phyloP scores from a whole-genome alignment of 1,140 invertebrate genomes.

The Drosophila bipectinata region DNA sequence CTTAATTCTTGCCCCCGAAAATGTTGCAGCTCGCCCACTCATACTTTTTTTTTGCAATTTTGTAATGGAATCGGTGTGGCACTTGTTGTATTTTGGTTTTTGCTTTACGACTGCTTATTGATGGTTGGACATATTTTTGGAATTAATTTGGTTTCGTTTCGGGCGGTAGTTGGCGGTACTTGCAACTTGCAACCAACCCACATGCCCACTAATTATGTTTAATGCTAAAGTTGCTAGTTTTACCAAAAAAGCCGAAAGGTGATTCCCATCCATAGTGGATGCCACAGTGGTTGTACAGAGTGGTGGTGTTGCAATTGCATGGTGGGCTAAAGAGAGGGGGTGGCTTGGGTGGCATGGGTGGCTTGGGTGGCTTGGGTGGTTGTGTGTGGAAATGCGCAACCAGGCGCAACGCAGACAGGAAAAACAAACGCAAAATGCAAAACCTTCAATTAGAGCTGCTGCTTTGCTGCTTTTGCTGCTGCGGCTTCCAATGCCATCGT shows the following conservation, averaged over 20 bases:
- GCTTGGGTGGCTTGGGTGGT: neutral
- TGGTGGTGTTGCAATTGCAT: neutral
- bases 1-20: conserved; percentile 21
- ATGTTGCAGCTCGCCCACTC: conserved; percentile 10
- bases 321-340: neutral
- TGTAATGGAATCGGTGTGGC: conserved; percentile 64
- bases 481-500: conserved; percentile 63
- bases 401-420: conserved; percentile 58
- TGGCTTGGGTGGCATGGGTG: neutral
- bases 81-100: conserved; percentile 5
- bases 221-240: conserved; percentile 65
- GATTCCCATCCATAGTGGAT: conserved; percentile 7
- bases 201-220: conserved; percentile 73
- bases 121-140: conserved; percentile 60
- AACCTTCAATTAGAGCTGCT: conserved; percentile 74
- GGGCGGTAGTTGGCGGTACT: no score
- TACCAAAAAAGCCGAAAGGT: conserved; percentile 24
- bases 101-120: conserved; percentile 38
- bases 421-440: conserved; percentile 72
- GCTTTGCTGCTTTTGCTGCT: conserved; percentile 12
- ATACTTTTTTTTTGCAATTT: conserved; percentile 55
- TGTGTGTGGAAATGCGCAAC: conserved; percentile 35
- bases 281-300: neutral
- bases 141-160: conserved; percentile 61
- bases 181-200: conserved; percentile 21